Base-by-base conservation (phyloP, 2,797 vertebrate species). In the Lacerta viridis region DNA sequence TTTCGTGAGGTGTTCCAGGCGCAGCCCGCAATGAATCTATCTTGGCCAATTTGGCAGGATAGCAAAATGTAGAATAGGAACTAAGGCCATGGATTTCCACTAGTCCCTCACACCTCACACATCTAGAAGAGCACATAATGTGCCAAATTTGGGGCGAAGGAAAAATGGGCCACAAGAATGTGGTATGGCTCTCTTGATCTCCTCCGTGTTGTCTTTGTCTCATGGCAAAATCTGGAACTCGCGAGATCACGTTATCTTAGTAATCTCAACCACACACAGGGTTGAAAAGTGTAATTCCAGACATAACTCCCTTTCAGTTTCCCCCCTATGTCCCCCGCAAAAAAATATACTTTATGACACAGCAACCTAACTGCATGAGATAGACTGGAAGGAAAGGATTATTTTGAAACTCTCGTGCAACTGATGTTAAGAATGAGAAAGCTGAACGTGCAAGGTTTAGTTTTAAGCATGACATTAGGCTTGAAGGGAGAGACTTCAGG, bases 381-480 rank as follows among this genome's bases (percentile, higher is more conserved):
- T 88, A 93, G 91, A 94, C 87, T 84, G 92, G 91, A 88, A 80
- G 92, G 90, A 88, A 80, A 91, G 92, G 87, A 94, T 95, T 95
- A 96, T 92, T 95, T 93, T 71, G 91, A 95, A 95, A 95, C 75
- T 92, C 64, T 94, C 93, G 87, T 97, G 97, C 96, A 97, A 94
- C 93, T 95, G 94, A 95, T 95, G 41, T 95, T 95, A 97, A 96
- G 95, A 96, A 96, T 97, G 93, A 97, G 96, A 95, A 95, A 97
- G 97, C 96, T 96, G 91, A 94, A 95, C 95, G 95, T 97, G 97
- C 96, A 97, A 96, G 92, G 94, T 95, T 94, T 92, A 94, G 96
- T 97, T 96, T 96, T 95, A 95, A 91, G 96, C 81, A 93, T 94
- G 95, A 95, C 92, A n/a, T 96, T 96, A 97, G 96, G 94, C 96